A percentile compares a stretch with the other conserved stretches of the same genome.
Conservation (phyloP, 1,140 invertebrate genomes). For the Hormaphis cornu region DNA sequence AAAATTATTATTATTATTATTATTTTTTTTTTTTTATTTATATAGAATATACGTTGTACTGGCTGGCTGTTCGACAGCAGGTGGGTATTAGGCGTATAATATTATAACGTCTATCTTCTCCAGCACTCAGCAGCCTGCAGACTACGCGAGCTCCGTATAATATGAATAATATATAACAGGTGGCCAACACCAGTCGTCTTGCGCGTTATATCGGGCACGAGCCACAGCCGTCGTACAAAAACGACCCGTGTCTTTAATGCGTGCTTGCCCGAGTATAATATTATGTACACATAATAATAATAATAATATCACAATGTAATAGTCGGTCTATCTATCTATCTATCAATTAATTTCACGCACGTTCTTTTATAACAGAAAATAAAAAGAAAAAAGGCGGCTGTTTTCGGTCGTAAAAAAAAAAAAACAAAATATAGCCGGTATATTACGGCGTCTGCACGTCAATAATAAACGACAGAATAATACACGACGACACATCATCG, state of each 20-base stretch:
- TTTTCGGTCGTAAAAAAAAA: neutral
- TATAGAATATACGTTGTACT: neutral
- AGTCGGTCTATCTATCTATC: no score
- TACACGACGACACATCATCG: no score
- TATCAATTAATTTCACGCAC: conserved; percentile 18
- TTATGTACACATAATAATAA: no score
- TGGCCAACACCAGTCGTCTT: conserved; percentile 21
- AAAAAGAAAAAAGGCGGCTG: neutral
- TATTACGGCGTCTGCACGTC: no score
- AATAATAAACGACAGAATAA: no score
- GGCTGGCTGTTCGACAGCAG: neutral
- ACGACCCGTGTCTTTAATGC: neutral
- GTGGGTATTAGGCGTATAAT: neutral
- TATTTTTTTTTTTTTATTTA: neutral
- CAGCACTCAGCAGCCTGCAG: neutral
- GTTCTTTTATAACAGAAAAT: neutral
- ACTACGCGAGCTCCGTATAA: neutral
- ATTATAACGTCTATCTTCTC: no score
- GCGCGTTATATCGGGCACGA: conserved; percentile 6
- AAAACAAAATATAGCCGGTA: no score
- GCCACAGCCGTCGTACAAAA: conserved; percentile 9
- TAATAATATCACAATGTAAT: no score
- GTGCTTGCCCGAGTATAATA: neutral
- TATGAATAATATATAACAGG: neutral
- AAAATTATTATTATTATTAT: no score